Evolutionary conservation across 2,113 vertebrate species (phyloP).

Genomic region (Aegithalos caudatus): DNA sequence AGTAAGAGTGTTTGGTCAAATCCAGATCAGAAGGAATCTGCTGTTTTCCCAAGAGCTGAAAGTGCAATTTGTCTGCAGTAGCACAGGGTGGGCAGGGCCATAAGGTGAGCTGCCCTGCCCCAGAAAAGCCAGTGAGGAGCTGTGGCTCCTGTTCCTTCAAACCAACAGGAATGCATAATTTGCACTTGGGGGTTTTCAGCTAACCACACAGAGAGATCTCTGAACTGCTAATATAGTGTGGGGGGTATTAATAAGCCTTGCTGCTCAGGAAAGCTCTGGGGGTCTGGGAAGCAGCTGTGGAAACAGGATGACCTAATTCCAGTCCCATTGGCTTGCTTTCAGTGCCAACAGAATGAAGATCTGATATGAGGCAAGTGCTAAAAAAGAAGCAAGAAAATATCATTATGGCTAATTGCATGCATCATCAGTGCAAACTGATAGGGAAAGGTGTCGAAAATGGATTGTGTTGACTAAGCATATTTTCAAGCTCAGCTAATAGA

Average conservation of each 20-base stretch:
- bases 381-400: neutral
- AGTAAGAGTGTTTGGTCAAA: neutral
- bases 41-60: neutral
- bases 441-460: neutral
- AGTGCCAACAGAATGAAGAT: neutral
- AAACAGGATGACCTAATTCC: neutral
- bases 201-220: neutral
- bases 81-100: neutral
- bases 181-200: neutral
- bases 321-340: neutral
- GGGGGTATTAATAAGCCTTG: neutral
- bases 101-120: rapidly evolving
- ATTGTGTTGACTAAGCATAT: neutral
- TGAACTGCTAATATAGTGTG: neutral
- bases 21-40: neutral
- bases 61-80: neutral
- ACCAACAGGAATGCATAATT: neutral
- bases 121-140: neutral
- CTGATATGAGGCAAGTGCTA: neutral
- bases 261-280: neutral
- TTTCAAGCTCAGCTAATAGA: neutral
- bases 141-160: neutral
- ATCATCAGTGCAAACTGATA: neutral
- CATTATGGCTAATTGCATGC: neutral
- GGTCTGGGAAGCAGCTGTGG: neutral